Percentiles rank a stretch among this genome's conserved stretches.
phyloP scores from a whole-genome alignment of 2,113 vertebrate genomes.

The Heptranchias perlo region DNA sequence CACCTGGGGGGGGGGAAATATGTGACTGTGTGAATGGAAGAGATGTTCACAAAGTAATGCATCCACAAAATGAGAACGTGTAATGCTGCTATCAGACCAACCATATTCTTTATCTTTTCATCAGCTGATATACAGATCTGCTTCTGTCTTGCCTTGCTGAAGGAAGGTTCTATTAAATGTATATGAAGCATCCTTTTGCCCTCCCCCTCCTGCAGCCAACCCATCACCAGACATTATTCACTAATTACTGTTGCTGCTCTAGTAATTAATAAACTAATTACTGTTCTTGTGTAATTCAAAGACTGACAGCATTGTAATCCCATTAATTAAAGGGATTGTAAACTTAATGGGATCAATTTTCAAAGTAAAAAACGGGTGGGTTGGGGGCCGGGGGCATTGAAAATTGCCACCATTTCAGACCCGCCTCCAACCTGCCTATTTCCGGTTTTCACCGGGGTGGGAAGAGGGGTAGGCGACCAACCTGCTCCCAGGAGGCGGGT shows the following conservation, averaged over 20 bases:
- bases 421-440: no score
- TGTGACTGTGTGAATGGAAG: no score
- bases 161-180: not conserved
- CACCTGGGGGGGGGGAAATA: no score
- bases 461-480: no score
- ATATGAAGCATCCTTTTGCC: not conserved
- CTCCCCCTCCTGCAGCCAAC: not conserved
- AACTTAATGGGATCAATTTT: no score
- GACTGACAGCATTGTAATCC: not conserved
- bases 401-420: no score
- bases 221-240: not conserved
- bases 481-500: no score
- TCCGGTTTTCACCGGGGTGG: no score
- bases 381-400: no score
- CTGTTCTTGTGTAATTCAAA: not conserved
- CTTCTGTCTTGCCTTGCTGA: not conserved
- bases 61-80: not conserved
- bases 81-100: not conserved
- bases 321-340: not conserved
- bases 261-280: constrained; percentile 26
- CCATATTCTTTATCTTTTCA: not conserved
- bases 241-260: not conserved
- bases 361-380: no score
- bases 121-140: not conserved
- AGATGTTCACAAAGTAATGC: no score